Conservation (phyloP, 2,797 vertebrate genomes). For the Paedocypris micromegethes region DNA sequence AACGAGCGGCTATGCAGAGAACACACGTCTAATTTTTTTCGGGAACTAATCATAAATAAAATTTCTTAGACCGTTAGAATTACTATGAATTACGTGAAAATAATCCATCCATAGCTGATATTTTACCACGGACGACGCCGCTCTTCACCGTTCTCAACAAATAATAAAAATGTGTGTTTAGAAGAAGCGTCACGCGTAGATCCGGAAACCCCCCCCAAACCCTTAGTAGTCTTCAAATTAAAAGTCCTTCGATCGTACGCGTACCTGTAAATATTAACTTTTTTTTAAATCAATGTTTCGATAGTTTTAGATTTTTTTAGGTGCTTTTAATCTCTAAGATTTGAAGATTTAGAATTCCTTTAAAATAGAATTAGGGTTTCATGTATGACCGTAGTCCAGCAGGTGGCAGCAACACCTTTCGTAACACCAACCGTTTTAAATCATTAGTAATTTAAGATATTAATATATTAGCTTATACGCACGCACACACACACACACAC, state of each 20-base stretch:
- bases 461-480: not conserved
- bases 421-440: not conserved
- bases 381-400: not conserved
- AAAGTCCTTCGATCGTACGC: constrained; percentile 2
- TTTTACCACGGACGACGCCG: not conserved
- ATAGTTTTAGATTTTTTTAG: not conserved
- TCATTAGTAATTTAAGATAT: not conserved
- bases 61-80: too few species aligned
- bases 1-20: too few species aligned
- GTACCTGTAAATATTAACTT: not conserved
- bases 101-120: not conserved
- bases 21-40: too few species aligned
- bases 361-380: not conserved
- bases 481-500: too few species aligned
- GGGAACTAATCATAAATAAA: too few species aligned
- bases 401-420: constrained; percentile 8
- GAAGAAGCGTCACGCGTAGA: constrained; percentile 14
- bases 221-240: constrained; percentile 7
- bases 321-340: not conserved
- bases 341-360: not conserved
- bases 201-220: constrained; percentile 27
- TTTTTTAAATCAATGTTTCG: not conserved
- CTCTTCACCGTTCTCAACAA: not conserved
- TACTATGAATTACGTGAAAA: too few species aligned
- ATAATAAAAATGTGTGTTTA: not conserved